Base-by-base conservation (phyloP, 2,113 vertebrate species). In the Acrocephalus arundinaceus region DNA sequence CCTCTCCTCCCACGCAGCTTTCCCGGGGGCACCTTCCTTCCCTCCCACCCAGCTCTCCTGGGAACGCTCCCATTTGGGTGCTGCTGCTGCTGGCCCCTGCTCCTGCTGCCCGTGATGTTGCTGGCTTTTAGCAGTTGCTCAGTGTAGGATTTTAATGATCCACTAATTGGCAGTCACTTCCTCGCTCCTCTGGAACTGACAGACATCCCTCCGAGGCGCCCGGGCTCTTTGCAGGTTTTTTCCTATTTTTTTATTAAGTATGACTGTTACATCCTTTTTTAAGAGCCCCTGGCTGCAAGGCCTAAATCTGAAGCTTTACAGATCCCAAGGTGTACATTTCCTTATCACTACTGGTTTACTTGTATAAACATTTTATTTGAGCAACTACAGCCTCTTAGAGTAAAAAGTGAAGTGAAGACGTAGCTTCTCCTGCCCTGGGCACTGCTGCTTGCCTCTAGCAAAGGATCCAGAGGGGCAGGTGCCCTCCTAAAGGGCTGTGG, bases 271-370 rank as follows among this genome's bases (percentile, higher is more conserved):
- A 45, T 48, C 76, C 66, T 83, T 92, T 55, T 80, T 83, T 81
- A 63, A 5, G 33, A 76, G 89, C 89, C 89, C 58, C 85, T 77
- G 83, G 70, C 94, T 57, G 62, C 91, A 54, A 88, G 68, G 92
- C 95, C 89, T 85, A 63, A 68, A 46, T 43, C 96, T 63, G 74
- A 95, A 90, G 91, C 95, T 96, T 97, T 93, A 72, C 78, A 41
- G 92, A 48, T 95, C 39, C 92, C 73, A 45, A 95, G 96, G 43
- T 97, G 66, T 97, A 92, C 59, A 91, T 97, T 97, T 97, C 92
- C 46, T 96, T 89, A 59, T 63, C 23, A 72, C 94, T 93, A 74
- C 95, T 78, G 51, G 85, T 97, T 96, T 90, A 74, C 94, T 67
- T 90, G 93, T 97, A 75, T 78, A 91, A 96, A 91, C 95, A 16